Evolutionary conservation across 2,113 vertebrate species (phyloP), one percentile per base, ranked within the genome.

Genomic region (Myiozetetes cayanensis): DNA sequence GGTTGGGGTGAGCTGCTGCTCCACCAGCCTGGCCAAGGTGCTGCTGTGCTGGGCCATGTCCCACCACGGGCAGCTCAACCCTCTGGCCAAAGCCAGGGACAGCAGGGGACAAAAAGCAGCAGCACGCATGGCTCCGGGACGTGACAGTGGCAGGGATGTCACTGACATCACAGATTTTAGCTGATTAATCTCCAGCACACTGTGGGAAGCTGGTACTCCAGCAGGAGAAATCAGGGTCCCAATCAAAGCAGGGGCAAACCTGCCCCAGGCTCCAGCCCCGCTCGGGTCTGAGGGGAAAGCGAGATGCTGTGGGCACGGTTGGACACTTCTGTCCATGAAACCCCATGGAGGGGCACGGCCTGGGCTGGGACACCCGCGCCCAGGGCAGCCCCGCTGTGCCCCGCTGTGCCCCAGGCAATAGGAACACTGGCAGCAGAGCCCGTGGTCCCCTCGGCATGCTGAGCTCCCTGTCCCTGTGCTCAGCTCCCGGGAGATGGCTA

Each of bases 391-490:
- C 58, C 5, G 4, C n/a, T 50, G 67, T 68, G 24, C 44, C 23
- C 46, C 15, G 12, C 52, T 37, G 86, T 59, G 76, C 14, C 68
- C 59, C 25, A 4, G 50, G n/a, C 0, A 46, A 30, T n/a, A 28
- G 39, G 55, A 61, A 39, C 49, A 24, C 4, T 58, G 55, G 13
- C 24, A 39, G 43, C 52, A 47, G 74, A 71, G 53, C 59, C 6
- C 11, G 37, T 8, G n/a, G 31, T 27, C 23, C 4, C 76, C 43
- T 56, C 2, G 0, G 33, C 23, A 7, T 0, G 0, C 30, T 11
- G 4, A 46, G 25, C 87, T 53, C 86, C 75, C 55, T n/a, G 0
- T 33, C 52, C 39, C 30, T 4, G 70, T 2, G 2, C 53, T 70
- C 23, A 12, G 63, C 68, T 87, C 78, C 22, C 9, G 27, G 56